Base-by-base conservation (phyloP, 2,797 vertebrate genomes). In the Acomys russatus region DNA sequence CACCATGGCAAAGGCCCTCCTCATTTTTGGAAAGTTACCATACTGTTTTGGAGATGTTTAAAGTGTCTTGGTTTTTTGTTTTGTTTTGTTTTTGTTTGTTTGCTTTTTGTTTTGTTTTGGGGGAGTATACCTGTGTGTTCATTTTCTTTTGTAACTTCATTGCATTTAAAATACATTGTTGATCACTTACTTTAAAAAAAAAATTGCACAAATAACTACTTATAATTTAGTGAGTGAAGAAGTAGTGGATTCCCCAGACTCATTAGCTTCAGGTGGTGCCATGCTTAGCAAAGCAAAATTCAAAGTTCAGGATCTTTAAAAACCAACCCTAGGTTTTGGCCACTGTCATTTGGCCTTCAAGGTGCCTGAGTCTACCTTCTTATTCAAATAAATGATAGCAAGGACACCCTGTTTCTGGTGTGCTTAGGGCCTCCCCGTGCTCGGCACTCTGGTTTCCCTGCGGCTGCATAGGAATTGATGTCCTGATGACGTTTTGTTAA, bases 91-190 rank as follows among this genome's bases (percentile, higher is more conserved):
- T 74, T 74, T 79, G 44, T 44, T 44, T 44, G 44, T 44, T 44
- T 44, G 44, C 44, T 59, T 17, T 59, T 59, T 59, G 56, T 59
- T 59, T 44, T 44, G 44, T 44, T 59, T 59, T 59, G 56, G 15
- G 94, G 59, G 51, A 90, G 10, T 44, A 0, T 68, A 38, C 91
- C 83, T 91, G 35, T 22, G 73, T 82, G 70, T 83, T 88, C 22
- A 3, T 88, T 86, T 94, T 64, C 70, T 94, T 87, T 92, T 79
- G 8, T 96, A 93, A 91, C 54, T 59, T 88, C 20, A 20, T 28
- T 89, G 18, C 38, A n/a, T 88, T 93, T 80, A 93, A 88, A 93
- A 85, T 22, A 64, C 11, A n/a, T 59, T 93, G 18, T 89, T 91
- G 70, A 93, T 63, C 61, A 2, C 70, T 70, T 84, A 49, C 38